Conservation (phyloP, 2,888 invertebrate species). For the Operophtera brumata region DNA sequence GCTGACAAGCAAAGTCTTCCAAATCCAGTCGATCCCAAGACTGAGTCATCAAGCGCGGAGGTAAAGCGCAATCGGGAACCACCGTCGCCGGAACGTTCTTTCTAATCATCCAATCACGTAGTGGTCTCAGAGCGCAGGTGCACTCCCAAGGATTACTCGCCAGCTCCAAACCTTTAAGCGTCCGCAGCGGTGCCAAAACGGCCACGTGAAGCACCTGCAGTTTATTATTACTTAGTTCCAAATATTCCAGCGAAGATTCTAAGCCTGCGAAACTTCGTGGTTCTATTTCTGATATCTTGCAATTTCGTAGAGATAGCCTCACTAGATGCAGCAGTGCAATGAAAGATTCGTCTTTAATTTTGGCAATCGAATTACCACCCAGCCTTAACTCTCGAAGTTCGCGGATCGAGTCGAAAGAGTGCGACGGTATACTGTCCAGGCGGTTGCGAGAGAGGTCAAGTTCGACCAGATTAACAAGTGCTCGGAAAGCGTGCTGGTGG, state of each 20-base stretch:
- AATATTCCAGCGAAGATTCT: slow-evolving; percentile 86
- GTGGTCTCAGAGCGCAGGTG: slow-evolving; percentile 86
- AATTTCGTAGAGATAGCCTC: slow-evolving; percentile 86
- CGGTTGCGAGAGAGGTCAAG: slow-evolving; percentile 89
- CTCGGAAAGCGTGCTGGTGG: slow-evolving; percentile 87
- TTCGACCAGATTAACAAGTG: slow-evolving; percentile 90
- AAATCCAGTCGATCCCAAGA: slow-evolving; percentile 88
- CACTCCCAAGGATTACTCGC: slow-evolving; percentile 93
- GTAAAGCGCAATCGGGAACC: slow-evolving; percentile 84
- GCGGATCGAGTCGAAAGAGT: slow-evolving; percentile 85
- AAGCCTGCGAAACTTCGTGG: slow-evolving; percentile 86
- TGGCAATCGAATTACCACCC: slow-evolving; percentile 87
- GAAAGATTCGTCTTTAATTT: slow-evolving; percentile 86
- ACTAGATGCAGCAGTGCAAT: slow-evolving; percentile 84
- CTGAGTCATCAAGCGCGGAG: slow-evolving; percentile 82
- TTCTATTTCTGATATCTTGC: slow-evolving; percentile 85
- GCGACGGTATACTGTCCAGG: slow-evolving; percentile 85
- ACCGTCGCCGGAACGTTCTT: slow-evolving; percentile 87
- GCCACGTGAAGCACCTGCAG: slow-evolving; percentile 84
- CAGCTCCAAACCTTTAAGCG: slow-evolving; percentile 87
- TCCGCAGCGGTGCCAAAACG: slow-evolving; percentile 84
- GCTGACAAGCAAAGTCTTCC: slow-evolving; percentile 90
- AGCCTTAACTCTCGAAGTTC: slow-evolving; percentile 88
- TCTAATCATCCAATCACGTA: slow-evolving; percentile 89
- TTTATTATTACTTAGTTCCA: slow-evolving; percentile 88